Conservation (phyloP, 2,113 vertebrate species). For the Callospermophilus lateralis region DNA sequence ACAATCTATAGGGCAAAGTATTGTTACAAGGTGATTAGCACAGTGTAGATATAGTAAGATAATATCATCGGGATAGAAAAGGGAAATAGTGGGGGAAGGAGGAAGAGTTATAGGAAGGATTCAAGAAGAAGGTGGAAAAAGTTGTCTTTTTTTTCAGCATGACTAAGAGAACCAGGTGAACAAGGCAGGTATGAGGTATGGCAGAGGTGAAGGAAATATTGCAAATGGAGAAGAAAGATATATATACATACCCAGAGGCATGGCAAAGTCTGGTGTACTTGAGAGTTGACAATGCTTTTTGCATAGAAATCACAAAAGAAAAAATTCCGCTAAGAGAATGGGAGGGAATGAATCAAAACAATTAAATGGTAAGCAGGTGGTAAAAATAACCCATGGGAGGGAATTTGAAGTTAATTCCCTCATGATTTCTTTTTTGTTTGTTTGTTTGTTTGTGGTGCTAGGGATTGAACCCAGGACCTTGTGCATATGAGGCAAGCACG, state of each 20-base stretch:
- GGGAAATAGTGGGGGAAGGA: neutral
- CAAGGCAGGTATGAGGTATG: neutral
- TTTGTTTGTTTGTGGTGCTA: too few relatives aligned
- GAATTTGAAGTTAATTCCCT: neutral
- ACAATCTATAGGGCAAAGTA: neutral
- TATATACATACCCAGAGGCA: neutral
- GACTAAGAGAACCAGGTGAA: slow-evolving; percentile 46
- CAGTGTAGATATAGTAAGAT: neutral
- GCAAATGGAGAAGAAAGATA: neutral
- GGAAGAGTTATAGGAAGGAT: neutral
- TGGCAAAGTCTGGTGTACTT: neutral
- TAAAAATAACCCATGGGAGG: neutral
- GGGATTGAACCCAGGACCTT: too few relatives aligned
- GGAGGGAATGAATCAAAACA: neutral
- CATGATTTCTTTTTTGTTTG: neutral
- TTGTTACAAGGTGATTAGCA: neutral
- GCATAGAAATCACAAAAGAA: slow-evolving; percentile 29
- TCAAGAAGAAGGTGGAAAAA: slow-evolving; percentile 15
- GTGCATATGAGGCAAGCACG: too few relatives aligned
- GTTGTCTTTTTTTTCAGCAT: neutral
- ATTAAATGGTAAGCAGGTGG: neutral
- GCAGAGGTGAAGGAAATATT: neutral
- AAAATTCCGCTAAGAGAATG: neutral
- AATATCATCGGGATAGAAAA: neutral
- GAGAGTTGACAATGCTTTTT: neutral